Evolutionary conservation across 2,113 vertebrate species (phyloP).

Genomic region (Bos indicus): DNA sequence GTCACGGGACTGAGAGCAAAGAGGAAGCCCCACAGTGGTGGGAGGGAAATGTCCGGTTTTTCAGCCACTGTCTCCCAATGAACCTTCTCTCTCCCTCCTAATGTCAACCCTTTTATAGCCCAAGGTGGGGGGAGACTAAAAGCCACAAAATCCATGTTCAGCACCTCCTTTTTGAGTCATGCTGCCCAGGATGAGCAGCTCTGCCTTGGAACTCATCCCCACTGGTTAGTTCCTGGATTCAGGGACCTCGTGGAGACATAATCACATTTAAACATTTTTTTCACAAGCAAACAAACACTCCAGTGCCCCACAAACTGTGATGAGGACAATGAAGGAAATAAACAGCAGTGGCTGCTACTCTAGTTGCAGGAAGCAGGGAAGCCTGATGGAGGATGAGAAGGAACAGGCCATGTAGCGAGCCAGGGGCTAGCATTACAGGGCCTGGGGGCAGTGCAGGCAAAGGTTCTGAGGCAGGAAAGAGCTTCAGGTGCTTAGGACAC

Average conservation of each 20-base stretch:
- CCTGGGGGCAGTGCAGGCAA: not conserved
- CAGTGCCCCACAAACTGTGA: not conserved
- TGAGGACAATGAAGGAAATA: not conserved
- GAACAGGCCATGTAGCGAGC: not conserved
- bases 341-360: not conserved
- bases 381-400: not conserved
- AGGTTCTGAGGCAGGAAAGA: not conserved
- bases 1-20: not conserved
- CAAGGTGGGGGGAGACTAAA: not conserved
- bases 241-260: not conserved
- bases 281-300: not conserved
- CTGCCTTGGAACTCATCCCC: not conserved
- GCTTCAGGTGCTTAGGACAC: not conserved
- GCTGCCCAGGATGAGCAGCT: not conserved
- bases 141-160: not conserved
- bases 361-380: not conserved
- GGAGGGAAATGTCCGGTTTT: not conserved
- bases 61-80: not conserved
- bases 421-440: not conserved
- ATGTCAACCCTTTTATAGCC: not conserved
- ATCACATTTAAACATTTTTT: not conserved
- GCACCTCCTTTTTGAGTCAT: not conserved
- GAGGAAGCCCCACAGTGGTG: not conserved
- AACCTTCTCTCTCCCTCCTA: not conserved
- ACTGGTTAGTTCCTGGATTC: not conserved